These are phyloP conservation scores for Alviniconcha strummeri DNA, from an alignment of 2,888 invertebrate genomes.

Conservation along the genomic window DNA sequence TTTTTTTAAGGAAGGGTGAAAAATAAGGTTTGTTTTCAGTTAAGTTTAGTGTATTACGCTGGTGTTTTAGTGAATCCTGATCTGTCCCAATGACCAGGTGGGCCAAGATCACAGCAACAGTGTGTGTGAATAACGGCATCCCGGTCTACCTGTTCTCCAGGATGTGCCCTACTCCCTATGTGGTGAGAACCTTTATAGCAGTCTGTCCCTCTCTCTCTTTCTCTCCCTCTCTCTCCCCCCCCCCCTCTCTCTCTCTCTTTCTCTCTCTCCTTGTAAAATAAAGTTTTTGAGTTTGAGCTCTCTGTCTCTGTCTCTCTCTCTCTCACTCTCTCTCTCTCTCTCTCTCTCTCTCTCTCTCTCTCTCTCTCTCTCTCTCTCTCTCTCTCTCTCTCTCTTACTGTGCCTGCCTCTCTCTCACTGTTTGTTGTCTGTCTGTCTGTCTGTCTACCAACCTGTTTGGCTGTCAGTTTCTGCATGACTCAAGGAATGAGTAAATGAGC, in stretches of 20 bases:
- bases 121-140: constrained; percentile 85
- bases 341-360: not conserved
- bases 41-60: too few species aligned
- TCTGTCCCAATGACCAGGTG: constrained; percentile 78
- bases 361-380: not conserved
- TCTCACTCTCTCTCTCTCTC: not conserved
- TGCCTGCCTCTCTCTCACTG: too few species aligned
- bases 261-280: not conserved
- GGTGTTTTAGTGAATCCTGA: too few species aligned
- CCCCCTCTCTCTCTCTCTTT: not conserved
- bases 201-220: too few species aligned
- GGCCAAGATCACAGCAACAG: constrained; percentile 89
- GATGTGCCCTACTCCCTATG: constrained; percentile 93
- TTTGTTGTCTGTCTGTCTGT: not conserved
- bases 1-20: too few species aligned
- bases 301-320: not conserved
- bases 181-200: constrained; percentile 74
- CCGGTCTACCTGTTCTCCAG: constrained; percentile 87
- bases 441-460: not conserved
- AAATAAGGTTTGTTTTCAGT: too few species aligned
- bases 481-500: too few species aligned
- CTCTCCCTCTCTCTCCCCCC: not conserved
- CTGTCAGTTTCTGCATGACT: not conserved
- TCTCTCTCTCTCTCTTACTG: not conserved
- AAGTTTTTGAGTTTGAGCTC: too few species aligned